Conservation (phyloP, 2,888 invertebrate species). For the Carterocephalus palaemon region DNA sequence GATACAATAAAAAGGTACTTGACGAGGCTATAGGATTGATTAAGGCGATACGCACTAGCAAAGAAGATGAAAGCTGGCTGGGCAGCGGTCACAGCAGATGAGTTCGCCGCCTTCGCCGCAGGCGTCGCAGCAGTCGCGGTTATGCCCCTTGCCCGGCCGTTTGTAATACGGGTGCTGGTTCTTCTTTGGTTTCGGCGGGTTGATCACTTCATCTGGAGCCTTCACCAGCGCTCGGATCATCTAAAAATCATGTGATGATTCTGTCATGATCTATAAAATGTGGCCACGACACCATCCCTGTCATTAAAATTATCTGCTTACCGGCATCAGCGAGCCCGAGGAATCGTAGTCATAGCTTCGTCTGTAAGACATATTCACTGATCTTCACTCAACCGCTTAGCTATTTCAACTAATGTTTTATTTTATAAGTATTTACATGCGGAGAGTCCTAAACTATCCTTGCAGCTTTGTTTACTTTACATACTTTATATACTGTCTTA, state of each 20-base stretch:
- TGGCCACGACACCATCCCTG: slow-evolving; percentile 21
- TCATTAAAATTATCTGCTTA: slow-evolving; percentile 64
- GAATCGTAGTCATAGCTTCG: slow-evolving; percentile 88
- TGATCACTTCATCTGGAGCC: slow-evolving; percentile 90
- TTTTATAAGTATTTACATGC: too few relatives aligned
- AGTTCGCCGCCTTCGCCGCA: slow-evolving; percentile 97
- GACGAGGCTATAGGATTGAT: too few relatives aligned
- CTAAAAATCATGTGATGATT: too few relatives aligned
- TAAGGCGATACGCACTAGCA: slow-evolving; percentile 90
- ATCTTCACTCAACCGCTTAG: too few relatives aligned
- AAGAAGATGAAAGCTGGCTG: slow-evolving; percentile 95
- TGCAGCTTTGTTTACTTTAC: too few relatives aligned
- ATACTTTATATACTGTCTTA: too few relatives aligned
- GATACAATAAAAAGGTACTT: too few relatives aligned
- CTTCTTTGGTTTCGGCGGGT: slow-evolving; percentile 76
- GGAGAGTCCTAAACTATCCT: too few relatives aligned
- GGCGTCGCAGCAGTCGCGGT: slow-evolving; percentile 95
- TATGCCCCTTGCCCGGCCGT: slow-evolving; percentile 92
- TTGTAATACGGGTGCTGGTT: slow-evolving; percentile 90
- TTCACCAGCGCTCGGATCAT: slow-evolving; percentile 93
- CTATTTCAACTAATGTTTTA: too few relatives aligned
- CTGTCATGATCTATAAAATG: too few relatives aligned
- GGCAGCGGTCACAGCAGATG: slow-evolving; percentile 97
- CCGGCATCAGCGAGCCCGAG: slow-evolving; percentile 92
- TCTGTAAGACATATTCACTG: slow-evolving; percentile 68